Evolutionary conservation across 2,888 invertebrate genomes (phyloP).

Genomic region (Diaperis boleti): DNA sequence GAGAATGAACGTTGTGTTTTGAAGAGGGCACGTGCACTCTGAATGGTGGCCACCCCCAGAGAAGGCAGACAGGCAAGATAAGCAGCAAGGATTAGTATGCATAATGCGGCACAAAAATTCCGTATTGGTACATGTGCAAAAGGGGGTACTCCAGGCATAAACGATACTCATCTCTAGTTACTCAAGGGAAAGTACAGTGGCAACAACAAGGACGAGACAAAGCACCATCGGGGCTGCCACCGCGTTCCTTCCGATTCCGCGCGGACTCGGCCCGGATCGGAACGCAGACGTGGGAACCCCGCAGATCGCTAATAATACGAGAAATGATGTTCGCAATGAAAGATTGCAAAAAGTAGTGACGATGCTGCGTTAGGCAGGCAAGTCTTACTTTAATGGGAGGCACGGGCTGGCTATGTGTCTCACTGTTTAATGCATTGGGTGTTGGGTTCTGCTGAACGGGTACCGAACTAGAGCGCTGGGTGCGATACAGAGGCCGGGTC

Average conservation of each 20-base stretch:
- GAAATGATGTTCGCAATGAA: constrained; percentile 36
- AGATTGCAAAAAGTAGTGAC: constrained; percentile 40
- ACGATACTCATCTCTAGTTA: constrained; percentile 37
- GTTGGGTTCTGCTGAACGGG: constrained; percentile 65
- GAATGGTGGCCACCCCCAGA: constrained; percentile 62
- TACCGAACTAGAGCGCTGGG: constrained; percentile 75
- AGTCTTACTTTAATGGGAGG: constrained; percentile 63
- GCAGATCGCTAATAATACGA: constrained; percentile 40
- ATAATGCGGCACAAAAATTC: constrained; percentile 57
- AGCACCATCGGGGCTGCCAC: constrained; percentile 40
- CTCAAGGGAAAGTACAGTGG: constrained; percentile 46
- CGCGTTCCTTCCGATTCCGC: not conserved
- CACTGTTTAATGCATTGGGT: constrained; percentile 54
- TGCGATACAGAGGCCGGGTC: constrained; percentile 70
- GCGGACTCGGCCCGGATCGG: not conserved
- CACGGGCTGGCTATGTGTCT: constrained; percentile 57
- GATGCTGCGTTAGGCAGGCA: constrained; percentile 40
- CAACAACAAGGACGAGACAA: constrained; percentile 46
- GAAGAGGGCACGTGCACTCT: constrained; percentile 83
- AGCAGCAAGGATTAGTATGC: constrained; percentile 62
- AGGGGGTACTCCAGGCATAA: constrained; percentile 34
- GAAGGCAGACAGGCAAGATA: constrained; percentile 63
- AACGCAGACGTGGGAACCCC: constrained; percentile 33
- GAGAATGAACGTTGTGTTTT: constrained; percentile 94
- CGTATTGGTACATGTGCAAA: constrained; percentile 59